Evolutionary conservation across 2,888 invertebrate species (phyloP), one percentile per base, ranked within the genome.

Genomic region (Chrysodeixis includens): DNA sequence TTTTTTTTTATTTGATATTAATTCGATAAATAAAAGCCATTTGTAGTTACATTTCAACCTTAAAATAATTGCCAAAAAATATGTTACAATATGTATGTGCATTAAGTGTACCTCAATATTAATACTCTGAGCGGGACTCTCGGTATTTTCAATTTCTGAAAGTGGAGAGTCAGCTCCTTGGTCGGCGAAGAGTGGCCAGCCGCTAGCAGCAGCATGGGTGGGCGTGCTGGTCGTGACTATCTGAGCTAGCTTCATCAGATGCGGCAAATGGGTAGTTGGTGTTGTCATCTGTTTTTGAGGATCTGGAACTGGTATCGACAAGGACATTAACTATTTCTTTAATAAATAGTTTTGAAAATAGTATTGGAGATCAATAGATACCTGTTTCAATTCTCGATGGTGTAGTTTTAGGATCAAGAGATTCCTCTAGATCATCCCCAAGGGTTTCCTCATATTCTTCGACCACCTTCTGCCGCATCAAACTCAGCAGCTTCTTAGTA

Each of bases 191-290:
- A 94, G 68, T 0, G 91, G 83, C 94, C 94, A 94, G 0, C 88
- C 90, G 1, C 85, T 90, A 7, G 70, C 69, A 0, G 85, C 81
- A 1, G 93, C 86, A 56, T 94, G 90, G 0, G 94, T 94, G 0
- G 95, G 95, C 0, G 95, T 95, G 56, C 94, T 94, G 0, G 95
- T 94, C 6, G 93, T 92, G 0, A 93, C 93, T 0, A 84, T 80
- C 70, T 92, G 89, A 0, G 86, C 85, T 14, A 93, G 68, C 54
- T 93, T 92, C 10, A 90, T 75, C 0, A 92, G 69, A 46, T 90
- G 86, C 0, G 88, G 87, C 6, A 92, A 66, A 62, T 93, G 91
- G 1, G 93, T 90, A 0, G 90, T 94, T 0, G 94, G 94, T 0
- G 94, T 95, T 0, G 93, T 93, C 84, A 92, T 89, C 66, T 90